phyloP scores from a whole-genome alignment of 1,140 invertebrate species.

The Eufriesea mexicana region DNA sequence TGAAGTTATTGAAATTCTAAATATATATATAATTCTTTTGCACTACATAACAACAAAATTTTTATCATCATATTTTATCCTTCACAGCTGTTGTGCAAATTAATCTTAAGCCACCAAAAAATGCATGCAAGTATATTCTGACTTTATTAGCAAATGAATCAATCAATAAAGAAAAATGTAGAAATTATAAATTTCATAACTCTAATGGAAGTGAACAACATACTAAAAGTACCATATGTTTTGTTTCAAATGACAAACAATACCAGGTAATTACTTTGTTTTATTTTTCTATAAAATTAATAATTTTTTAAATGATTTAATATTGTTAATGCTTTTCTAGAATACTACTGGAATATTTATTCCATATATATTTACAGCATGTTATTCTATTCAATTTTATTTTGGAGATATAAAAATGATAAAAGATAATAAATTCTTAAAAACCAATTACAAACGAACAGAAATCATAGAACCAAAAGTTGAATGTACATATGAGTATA shows the following conservation, averaged over 20 bases:
- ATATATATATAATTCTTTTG: not conserved
- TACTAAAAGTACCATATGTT: not conserved
- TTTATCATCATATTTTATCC: not conserved
- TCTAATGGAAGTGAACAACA: not conserved
- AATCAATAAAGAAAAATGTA: not conserved
- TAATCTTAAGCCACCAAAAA: slow-evolving; percentile 13
- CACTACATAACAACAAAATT: not conserved
- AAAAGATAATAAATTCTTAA: slow-evolving; percentile 4
- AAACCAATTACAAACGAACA: slow-evolving; percentile 11
- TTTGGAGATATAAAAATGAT: not conserved
- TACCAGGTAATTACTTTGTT: not conserved
- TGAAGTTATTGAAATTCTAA: not conserved
- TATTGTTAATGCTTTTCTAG: not conserved
- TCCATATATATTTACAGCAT: slow-evolving; percentile 36
- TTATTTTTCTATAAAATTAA: not conserved
- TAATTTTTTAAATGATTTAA: not conserved
- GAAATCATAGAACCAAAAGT: not conserved
- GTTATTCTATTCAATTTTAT: slow-evolving; percentile 13
- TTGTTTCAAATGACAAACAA: not conserved
- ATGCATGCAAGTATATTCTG: not conserved
- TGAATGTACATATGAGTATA: slow-evolving; percentile 21
- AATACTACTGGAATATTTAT: not conserved
- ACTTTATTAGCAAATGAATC: slow-evolving; percentile 8
- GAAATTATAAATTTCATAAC: slow-evolving; percentile 11
- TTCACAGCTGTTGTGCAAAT: not conserved